Evolutionary conservation across 2,113 vertebrate species (phyloP).

Genomic region (Triplophysa tibetana): DNA sequence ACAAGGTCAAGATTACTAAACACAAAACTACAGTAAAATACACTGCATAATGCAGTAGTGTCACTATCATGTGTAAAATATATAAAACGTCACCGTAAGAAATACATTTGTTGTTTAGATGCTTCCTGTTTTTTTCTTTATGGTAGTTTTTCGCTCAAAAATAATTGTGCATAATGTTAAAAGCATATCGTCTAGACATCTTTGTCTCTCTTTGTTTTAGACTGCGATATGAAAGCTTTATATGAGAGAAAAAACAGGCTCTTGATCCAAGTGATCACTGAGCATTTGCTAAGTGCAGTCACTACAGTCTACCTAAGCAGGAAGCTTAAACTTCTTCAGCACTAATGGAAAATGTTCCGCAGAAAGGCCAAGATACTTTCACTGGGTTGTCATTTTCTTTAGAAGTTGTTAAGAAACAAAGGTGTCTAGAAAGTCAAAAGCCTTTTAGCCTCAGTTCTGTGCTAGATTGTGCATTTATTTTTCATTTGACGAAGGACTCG

Average conservation of each 20-base stretch:
- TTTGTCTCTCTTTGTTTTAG: background rate
- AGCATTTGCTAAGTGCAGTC: background rate
- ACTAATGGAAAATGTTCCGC: background rate
- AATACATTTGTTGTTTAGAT: too few relatives aligned
- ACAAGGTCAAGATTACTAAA: too few relatives aligned
- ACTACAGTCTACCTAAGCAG: background rate
- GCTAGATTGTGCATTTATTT: too few relatives aligned
- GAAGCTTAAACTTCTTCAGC: background rate
- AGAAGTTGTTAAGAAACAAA: background rate
- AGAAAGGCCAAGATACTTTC: background rate
- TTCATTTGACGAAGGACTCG: too few relatives aligned
- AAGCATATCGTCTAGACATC: background rate
- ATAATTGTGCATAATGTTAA: background rate
- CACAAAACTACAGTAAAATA: too few relatives aligned
- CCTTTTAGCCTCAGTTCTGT: background rate
- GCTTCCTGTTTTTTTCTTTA: background rate
- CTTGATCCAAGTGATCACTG: slow-evolving; percentile 18
- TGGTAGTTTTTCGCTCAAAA: too few relatives aligned
- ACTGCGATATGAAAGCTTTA: background rate
- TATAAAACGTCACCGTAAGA: too few relatives aligned
- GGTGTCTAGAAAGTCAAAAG: background rate
- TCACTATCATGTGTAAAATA: too few relatives aligned
- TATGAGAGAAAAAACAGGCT: background rate
- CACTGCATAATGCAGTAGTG: too few relatives aligned
- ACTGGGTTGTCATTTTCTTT: background rate